These are phyloP conservation scores for Sinopyrophorus schimmeli DNA, from an alignment of 2,888 invertebrate genomes.

Conservation along the genomic window DNA sequence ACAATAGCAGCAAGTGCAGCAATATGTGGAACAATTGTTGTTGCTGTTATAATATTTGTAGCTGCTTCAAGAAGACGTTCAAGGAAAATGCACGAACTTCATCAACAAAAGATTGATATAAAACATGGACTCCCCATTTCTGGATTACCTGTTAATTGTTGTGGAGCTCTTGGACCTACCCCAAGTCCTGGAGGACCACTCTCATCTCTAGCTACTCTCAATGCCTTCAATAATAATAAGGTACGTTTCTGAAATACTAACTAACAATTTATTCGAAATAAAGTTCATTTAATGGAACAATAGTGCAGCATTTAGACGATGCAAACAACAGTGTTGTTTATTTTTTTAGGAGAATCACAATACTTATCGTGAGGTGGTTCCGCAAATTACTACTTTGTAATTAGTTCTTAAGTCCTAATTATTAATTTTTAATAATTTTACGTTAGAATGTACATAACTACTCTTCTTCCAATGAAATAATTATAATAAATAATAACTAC, in stretches of 20 bases:
- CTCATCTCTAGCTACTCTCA: slow-evolving; percentile 80
- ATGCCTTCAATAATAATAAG: slow-evolving; percentile 83
- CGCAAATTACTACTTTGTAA: slow-evolving; percentile 12
- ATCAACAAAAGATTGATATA: slow-evolving; percentile 63
- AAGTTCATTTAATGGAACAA: no score
- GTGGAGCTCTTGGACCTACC: slow-evolving; percentile 70
- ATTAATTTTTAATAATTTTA: no score
- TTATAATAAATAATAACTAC: no score
- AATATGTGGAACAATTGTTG: slow-evolving; percentile 88
- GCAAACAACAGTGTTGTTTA: no score
- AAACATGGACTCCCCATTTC: slow-evolving; percentile 70
- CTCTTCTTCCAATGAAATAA: no score
- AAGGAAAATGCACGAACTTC: slow-evolving; percentile 72
- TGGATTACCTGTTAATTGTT: slow-evolving; percentile 79
- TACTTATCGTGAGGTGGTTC: slow-evolving; percentile 8
- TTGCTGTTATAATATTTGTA: slow-evolving; percentile 87
- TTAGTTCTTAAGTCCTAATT: slow-evolving; percentile 3
- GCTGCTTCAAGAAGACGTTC: slow-evolving; percentile 82
- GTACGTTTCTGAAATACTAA: slow-evolving; percentile 58
- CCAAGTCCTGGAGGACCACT: slow-evolving; percentile 80
- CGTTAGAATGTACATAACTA: no score
- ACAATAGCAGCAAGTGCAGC: slow-evolving; percentile 92
- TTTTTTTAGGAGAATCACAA: slow-evolving; percentile 9
- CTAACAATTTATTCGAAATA: no score
- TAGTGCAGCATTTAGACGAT: no score